Conservation (phyloP, 2,113 vertebrate species). For the Myiagra hebetior region DNA sequence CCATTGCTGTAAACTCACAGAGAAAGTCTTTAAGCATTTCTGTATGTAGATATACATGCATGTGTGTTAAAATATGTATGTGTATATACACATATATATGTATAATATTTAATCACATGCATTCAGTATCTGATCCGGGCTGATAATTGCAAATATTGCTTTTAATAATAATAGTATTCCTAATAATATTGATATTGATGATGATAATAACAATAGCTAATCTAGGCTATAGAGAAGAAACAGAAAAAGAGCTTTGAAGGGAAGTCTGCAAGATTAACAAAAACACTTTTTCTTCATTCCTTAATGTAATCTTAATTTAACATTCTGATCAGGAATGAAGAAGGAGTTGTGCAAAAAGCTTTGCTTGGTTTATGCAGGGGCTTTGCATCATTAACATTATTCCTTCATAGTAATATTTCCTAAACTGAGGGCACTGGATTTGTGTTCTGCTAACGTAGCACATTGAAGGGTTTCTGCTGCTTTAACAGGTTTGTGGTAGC, state of each 20-base stretch:
- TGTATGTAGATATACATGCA: not conserved
- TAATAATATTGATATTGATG: not conserved
- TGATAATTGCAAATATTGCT: not conserved
- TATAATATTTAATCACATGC: not conserved
- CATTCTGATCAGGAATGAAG: constrained; percentile 37
- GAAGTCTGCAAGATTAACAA: not conserved
- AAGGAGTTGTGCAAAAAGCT: not conserved
- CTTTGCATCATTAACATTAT: constrained; percentile 13
- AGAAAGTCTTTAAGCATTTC: not conserved
- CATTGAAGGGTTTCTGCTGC: not conserved
- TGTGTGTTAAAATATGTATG: not conserved
- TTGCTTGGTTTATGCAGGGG: not conserved
- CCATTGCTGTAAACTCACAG: not conserved
- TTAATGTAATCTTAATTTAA: constrained; percentile 15
- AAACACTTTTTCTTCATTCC: not conserved
- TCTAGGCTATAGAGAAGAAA: not conserved
- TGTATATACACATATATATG: too few relatives aligned
- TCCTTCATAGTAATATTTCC: not conserved
- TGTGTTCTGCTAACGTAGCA: not conserved
- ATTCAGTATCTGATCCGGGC: not conserved
- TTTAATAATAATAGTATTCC: not conserved
- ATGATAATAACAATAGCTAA: not conserved
- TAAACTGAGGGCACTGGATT: not conserved
- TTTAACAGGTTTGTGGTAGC: not conserved
- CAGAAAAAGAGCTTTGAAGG: not conserved